Percentiles rank a stretch among this genome's conserved stretches.
Evolutionary conservation across 1,140 invertebrate species (phyloP).

Genomic region (Neodiprion pinetum): DNA sequence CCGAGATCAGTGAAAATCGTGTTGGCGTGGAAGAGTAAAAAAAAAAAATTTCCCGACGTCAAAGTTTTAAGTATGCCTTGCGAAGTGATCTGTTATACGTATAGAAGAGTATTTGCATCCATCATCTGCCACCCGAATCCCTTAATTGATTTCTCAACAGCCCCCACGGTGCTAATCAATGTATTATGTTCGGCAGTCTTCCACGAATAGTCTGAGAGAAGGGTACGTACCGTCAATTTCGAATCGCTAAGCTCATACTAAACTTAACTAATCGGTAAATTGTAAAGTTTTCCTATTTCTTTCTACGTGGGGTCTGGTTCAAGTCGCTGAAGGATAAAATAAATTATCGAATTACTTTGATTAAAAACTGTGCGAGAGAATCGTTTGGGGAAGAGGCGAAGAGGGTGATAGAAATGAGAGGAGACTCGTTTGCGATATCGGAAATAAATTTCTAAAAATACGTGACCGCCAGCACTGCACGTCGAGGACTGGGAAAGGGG

Average conservation of each 20-base stretch:
- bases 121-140: background rate
- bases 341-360: conserved; percentile 52
- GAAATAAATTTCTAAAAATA: conserved; percentile 46
- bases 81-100: background rate
- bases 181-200: background rate
- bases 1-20: too few species aligned
- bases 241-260: conserved; percentile 1
- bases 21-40: too few species aligned
- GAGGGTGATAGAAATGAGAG: conserved; percentile 9
- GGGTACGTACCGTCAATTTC: conserved; percentile 31
- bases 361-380: conserved; percentile 39
- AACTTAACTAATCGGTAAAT: conserved; percentile 40
- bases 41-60: too few species aligned
- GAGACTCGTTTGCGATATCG: conserved; percentile 37
- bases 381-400: background rate
- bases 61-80: background rate
- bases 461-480: conserved; percentile 32
- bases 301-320: conserved; percentile 26
- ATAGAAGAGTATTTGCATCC: background rate
- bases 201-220: conserved; percentile 16
- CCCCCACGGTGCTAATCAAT: background rate
- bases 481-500: conserved; percentile 30
- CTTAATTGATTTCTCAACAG: background rate
- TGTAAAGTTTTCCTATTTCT: conserved; percentile 46
- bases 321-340: conserved; percentile 37